These are phyloP conservation scores for Hylaea fasciaria DNA, from an alignment of 2,888 invertebrate species.

Conservation along the genomic window DNA sequence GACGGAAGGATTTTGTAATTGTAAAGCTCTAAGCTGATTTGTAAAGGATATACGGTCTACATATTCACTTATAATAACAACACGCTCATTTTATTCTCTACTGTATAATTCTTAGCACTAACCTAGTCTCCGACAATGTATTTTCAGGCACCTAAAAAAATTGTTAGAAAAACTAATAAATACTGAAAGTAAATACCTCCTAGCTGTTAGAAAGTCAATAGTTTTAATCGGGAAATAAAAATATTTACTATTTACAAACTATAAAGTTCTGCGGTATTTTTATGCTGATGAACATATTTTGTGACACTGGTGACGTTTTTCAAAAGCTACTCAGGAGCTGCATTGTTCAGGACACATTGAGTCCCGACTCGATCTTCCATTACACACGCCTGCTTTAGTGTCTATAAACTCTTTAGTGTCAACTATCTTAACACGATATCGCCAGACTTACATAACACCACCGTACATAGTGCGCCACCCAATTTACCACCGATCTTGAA, in stretches of 20 bases:
- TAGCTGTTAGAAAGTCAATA: too few relatives aligned
- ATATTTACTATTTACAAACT: too few relatives aligned
- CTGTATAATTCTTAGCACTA: not conserved
- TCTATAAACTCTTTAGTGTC: slow-evolving; percentile 77
- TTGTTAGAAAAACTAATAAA: too few relatives aligned
- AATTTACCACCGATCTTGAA: slow-evolving; percentile 56
- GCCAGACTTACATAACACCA: slow-evolving; percentile 54
- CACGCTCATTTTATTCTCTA: not conserved
- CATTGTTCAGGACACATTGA: slow-evolving; percentile 39
- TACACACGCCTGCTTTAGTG: slow-evolving; percentile 74
- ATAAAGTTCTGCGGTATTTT: too few relatives aligned
- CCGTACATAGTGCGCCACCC: slow-evolving; percentile 48
- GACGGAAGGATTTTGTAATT: slow-evolving; percentile 37
- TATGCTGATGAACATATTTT: not conserved
- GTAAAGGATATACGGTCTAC: slow-evolving; percentile 27
- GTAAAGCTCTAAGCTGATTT: slow-evolving; percentile 15
- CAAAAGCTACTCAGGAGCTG: slow-evolving; percentile 4
- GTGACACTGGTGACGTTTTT: not conserved
- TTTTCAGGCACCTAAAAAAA: too few relatives aligned
- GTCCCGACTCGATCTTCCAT: slow-evolving; percentile 62
- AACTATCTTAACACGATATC: slow-evolving; percentile 58
- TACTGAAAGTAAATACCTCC: too few relatives aligned
- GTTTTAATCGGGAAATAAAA: too few relatives aligned
- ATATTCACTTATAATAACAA: not conserved
- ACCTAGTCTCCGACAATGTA: too few relatives aligned